These are phyloP conservation scores for Drosophila buzzatii DNA, from an alignment of 2,888 invertebrate genomes.

Conservation along the genomic window DNA sequence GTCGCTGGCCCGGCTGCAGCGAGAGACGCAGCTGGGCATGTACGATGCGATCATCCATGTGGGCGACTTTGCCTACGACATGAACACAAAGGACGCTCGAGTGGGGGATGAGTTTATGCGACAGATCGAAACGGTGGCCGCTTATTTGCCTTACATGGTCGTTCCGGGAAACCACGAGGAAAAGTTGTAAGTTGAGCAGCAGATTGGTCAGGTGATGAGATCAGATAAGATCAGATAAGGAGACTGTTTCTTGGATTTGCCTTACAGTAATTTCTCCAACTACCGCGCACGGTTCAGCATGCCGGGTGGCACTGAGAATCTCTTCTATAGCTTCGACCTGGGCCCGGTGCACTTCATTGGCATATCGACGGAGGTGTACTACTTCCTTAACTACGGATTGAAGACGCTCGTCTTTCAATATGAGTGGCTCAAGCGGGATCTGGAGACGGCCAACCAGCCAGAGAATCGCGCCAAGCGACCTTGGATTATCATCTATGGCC, in stretches of 20 bases:
- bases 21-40: constrained; percentile 91
- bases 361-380: constrained; percentile 97
- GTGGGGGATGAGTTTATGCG: constrained; percentile 98
- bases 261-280: constrained; percentile 95
- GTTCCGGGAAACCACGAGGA: constrained; percentile 97
- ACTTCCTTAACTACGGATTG: constrained; percentile 94
- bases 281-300: constrained; percentile 96
- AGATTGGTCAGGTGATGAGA: not conserved
- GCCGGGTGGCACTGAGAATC: constrained; percentile 91
- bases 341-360: constrained; percentile 96
- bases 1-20: constrained; percentile 93
- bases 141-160: constrained; percentile 96
- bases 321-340: constrained; percentile 95
- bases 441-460: constrained; percentile 90
- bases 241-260: constrained; percentile 19
- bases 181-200: constrained; percentile 87
- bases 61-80: constrained; percentile 98
- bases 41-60: constrained; percentile 96
- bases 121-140: constrained; percentile 96
- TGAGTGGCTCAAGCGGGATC: constrained; percentile 93
- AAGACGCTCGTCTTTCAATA: constrained; percentile 93
- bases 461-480: constrained; percentile 91
- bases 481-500: constrained; percentile 94
- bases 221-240: not conserved
- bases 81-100: constrained; percentile 92